Conservation (phyloP, 2,113 vertebrate species). For the Triplophysa tibetana region DNA sequence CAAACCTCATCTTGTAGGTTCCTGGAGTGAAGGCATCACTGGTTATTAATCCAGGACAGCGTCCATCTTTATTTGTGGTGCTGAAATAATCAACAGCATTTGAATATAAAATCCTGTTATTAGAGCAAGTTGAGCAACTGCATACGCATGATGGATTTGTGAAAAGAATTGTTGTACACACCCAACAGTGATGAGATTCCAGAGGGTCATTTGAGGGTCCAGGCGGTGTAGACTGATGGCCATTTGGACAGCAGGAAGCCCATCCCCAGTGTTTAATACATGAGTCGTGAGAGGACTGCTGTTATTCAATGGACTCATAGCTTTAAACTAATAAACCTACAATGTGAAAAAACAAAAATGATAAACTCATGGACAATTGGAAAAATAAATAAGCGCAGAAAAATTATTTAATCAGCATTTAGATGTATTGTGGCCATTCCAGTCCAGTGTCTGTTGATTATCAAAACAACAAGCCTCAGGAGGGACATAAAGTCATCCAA, state of each 20-base stretch:
- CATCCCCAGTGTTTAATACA: constrained; percentile 69
- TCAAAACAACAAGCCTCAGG: no score
- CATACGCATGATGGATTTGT: background rate
- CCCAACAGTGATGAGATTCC: constrained; percentile 66
- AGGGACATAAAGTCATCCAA: no score
- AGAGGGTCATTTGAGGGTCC: constrained; percentile 63
- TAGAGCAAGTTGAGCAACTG: no score
- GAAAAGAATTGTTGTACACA: constrained; percentile 35
- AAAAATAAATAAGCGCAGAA: no score
- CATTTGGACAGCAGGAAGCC: constrained; percentile 66
- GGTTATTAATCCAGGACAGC: constrained; percentile 72
- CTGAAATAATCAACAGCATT: constrained; percentile 60
- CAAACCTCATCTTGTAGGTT: constrained; percentile 86
- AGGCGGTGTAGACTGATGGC: constrained; percentile 70
- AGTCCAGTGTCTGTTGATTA: no score
- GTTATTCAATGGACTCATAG: constrained; percentile 55
- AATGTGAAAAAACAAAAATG: no score
- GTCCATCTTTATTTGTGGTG: constrained; percentile 77
- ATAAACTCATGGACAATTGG: no score
- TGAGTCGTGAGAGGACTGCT: constrained; percentile 68
- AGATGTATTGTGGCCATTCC: no score
- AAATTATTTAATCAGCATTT: no score
- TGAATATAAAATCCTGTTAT: no score
- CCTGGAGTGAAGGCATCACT: constrained; percentile 66
- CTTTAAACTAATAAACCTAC: background rate